Conservation (phyloP, 2,888 invertebrate genomes). For the Dryococelus australis region DNA sequence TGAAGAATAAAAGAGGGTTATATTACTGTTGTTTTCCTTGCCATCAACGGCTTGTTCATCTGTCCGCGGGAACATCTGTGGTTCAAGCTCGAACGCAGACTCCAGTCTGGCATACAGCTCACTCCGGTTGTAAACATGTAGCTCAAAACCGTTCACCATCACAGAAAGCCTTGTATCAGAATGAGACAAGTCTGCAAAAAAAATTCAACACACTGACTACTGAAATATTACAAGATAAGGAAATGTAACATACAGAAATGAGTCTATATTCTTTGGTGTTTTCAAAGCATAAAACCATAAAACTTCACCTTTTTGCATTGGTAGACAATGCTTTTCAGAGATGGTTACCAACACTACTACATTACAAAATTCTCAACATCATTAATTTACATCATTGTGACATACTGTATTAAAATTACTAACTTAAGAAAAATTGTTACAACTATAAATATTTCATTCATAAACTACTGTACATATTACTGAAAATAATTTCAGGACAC, state of each 20-base stretch:
- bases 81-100: conserved; percentile 84
- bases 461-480: too few relatives aligned
- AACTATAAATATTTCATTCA: too few relatives aligned
- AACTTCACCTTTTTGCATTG: too few relatives aligned
- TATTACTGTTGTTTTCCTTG: conserved; percentile 11
- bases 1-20: not conserved
- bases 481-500: too few relatives aligned
- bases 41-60: conserved; percentile 56
- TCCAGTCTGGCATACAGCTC: conserved; percentile 86
- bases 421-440: too few relatives aligned
- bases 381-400: too few relatives aligned
- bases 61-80: conserved; percentile 71
- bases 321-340: too few relatives aligned
- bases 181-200: conserved; percentile 85
- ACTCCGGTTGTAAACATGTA: conserved; percentile 94
- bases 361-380: too few relatives aligned
- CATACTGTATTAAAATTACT: too few relatives aligned
- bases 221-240: not conserved
- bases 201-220: not conserved
- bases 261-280: not conserved
- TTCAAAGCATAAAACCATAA: not conserved
- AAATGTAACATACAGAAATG: conserved; percentile 20
- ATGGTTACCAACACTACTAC: too few relatives aligned
- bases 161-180: conserved; percentile 91
- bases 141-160: conserved; percentile 91